Evolutionary conservation across 2,113 vertebrate genomes (phyloP).

Genomic region (Indicator maculatus): DNA sequence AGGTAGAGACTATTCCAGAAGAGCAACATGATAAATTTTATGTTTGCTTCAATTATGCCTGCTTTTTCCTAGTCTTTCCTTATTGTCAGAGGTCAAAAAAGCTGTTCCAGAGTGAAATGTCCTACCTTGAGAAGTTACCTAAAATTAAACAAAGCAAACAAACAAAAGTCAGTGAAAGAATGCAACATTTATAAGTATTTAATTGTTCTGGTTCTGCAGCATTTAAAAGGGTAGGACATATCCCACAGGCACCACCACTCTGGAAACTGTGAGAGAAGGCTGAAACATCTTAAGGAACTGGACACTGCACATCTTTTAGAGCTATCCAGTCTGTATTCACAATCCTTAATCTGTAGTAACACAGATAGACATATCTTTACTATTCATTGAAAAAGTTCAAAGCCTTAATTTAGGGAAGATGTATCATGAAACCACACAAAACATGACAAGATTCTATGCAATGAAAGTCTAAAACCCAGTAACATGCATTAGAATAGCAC

Average conservation of each 20-base stretch:
- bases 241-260: background rate
- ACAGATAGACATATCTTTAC: background rate
- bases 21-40: background rate
- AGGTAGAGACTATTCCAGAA: background rate
- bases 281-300: background rate
- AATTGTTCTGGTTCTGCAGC: background rate
- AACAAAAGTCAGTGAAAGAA: background rate
- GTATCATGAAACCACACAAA: background rate
- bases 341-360: background rate
- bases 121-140: background rate
- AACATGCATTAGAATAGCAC: background rate
- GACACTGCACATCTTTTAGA: background rate
- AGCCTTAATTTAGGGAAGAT: rapidly evolving
- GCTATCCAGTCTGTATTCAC: background rate
- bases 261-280: background rate
- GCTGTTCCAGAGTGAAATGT: background rate
- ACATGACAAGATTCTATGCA: background rate
- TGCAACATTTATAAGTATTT: background rate
- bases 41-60: background rate
- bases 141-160: background rate
- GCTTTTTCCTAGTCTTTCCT: background rate
- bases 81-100: background rate
- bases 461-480: background rate
- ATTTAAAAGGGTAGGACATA: background rate
- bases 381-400: background rate